phyloP scores from a whole-genome alignment of 1,140 invertebrate species.

The Sminthurinus signatus region DNA sequence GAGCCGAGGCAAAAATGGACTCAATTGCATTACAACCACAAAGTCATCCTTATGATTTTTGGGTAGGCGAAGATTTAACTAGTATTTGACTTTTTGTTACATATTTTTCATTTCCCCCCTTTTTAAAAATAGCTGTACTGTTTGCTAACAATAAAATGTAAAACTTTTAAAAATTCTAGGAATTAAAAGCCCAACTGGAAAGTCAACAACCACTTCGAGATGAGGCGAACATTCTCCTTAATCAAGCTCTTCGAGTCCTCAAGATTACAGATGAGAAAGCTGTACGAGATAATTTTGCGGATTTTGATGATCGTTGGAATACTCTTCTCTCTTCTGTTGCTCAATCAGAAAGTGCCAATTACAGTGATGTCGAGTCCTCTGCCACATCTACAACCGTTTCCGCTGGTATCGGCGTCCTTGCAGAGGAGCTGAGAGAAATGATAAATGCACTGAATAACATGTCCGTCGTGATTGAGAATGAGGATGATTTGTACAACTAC shows the following conservation, averaged over 20 bases:
- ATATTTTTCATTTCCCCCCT: neutral
- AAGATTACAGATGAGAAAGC: conserved; percentile 71
- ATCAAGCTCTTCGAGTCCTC: conserved; percentile 66
- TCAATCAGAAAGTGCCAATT: conserved; percentile 58
- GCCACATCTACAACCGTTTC: conserved; percentile 56
- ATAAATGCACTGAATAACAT: conserved; percentile 58
- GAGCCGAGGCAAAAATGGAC: conserved; percentile 58
- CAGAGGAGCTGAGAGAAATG: conserved; percentile 64
- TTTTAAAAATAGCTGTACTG: too few relatives aligned
- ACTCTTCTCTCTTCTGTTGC: conserved; percentile 57
- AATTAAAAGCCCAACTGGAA: conserved; percentile 78
- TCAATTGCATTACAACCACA: conserved; percentile 48
- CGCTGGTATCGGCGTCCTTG: conserved; percentile 63
- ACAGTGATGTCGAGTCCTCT: conserved; percentile 56
- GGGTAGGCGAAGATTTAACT: conserved; percentile 50
- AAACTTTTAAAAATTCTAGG: conserved; percentile 49
- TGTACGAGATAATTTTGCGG: conserved; percentile 65
- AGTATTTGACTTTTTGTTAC: neutral
- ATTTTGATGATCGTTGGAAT: conserved; percentile 68
- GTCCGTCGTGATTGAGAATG: conserved; percentile 68
- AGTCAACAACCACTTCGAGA: conserved; percentile 69
- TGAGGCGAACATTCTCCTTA: conserved; percentile 63
- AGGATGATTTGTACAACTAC: conserved; percentile 71
- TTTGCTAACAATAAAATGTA: too few relatives aligned
- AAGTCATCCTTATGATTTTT: conserved; percentile 63